These are phyloP conservation scores for Machaerirhynchus nigripectus DNA, from an alignment of 2,113 vertebrate genomes.

Conservation along the genomic window DNA sequence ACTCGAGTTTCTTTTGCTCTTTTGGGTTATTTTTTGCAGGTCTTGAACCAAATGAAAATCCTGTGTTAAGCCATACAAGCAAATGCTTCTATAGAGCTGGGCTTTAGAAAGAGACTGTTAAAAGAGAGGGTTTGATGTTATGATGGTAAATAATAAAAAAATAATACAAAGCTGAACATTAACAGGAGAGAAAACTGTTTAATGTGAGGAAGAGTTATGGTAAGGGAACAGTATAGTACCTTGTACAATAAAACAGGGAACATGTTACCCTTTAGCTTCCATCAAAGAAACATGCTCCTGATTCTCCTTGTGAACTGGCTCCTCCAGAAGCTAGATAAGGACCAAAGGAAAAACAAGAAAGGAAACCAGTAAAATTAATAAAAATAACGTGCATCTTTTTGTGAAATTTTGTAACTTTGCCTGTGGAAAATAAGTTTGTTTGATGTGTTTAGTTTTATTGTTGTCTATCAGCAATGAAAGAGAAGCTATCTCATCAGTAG, in stretches of 20 bases:
- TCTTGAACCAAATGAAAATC: background rate
- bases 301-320: background rate
- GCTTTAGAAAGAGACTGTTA: background rate
- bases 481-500: background rate
- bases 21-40: background rate
- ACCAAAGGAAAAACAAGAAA: background rate
- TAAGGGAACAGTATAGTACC: background rate
- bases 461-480: background rate
- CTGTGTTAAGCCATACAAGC: background rate
- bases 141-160: background rate
- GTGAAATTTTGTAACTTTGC: background rate
- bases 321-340: background rate
- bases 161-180: background rate
- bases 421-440: background rate
- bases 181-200: background rate
- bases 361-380: background rate
- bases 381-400: background rate
- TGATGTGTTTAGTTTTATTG: background rate
- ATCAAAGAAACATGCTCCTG: background rate
- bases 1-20: background rate
- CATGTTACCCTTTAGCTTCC: background rate
- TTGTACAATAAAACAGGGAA: background rate
- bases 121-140: background rate
- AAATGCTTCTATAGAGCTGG: background rate
- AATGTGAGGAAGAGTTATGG: background rate